These are phyloP conservation scores for Grallaria varia DNA, from an alignment of 2,113 vertebrate species.

Conservation along the genomic window DNA sequence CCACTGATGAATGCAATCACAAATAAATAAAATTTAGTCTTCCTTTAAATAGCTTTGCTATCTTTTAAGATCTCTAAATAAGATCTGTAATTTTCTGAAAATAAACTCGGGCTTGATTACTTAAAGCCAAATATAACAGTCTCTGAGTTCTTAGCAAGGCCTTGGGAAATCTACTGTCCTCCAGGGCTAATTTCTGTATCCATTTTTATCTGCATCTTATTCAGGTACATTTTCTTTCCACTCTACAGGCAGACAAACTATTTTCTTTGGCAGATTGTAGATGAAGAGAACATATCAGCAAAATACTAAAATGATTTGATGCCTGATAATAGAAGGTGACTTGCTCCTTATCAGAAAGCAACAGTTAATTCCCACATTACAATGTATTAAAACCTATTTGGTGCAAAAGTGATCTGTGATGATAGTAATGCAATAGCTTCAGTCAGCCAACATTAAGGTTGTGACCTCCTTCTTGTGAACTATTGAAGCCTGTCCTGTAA, in stretches of 20 bases:
- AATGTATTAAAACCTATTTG: not conserved
- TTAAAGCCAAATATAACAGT: not conserved
- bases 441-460: not conserved
- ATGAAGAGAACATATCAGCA: not conserved
- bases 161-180: conserved; percentile 9
- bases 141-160: not conserved
- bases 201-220: conserved; percentile 10
- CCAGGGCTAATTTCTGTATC: not conserved
- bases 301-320: conserved; percentile 23
- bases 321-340: conserved; percentile 13
- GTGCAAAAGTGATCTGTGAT: not conserved
- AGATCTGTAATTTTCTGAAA: not conserved
- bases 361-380: conserved; percentile 9
- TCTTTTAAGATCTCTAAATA: not conserved
- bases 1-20: not conserved
- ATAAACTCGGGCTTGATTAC: not conserved
- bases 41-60: not conserved
- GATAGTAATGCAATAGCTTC: not conserved
- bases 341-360: conserved; percentile 9
- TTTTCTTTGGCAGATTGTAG: conserved; percentile 10
- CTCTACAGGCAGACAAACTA: not conserved
- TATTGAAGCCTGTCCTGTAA: not conserved
- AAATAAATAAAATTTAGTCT: not conserved
- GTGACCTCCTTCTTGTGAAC: not conserved
- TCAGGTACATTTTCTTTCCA: not conserved